Percentiles rank a stretch among this genome's conserved stretches.
These are phyloP conservation scores for Magallana angulata DNA, from an alignment of 1,140 invertebrate genomes.

Conservation along the genomic window DNA sequence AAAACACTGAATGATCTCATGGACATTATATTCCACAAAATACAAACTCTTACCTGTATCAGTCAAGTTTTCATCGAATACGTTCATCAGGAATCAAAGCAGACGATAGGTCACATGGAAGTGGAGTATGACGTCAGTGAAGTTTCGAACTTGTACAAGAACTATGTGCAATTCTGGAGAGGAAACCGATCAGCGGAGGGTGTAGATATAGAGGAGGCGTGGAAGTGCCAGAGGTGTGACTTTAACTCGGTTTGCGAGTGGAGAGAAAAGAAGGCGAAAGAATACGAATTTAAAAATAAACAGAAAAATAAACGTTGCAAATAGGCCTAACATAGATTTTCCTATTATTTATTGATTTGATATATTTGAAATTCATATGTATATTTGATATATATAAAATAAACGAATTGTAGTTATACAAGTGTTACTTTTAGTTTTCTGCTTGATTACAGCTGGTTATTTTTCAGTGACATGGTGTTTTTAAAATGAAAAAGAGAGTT, in stretches of 20 bases:
- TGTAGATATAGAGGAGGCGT: slow-evolving; percentile 76
- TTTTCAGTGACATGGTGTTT: too few species aligned
- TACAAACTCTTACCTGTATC: slow-evolving; percentile 70
- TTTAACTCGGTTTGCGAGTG: slow-evolving; percentile 72
- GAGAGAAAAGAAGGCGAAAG: slow-evolving; percentile 65
- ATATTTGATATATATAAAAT: too few species aligned
- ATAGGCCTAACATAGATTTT: too few species aligned
- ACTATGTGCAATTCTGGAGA: slow-evolving; percentile 71
- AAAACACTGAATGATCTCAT: slow-evolving; percentile 64
- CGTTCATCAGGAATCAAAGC: slow-evolving; percentile 66
- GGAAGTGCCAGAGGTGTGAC: slow-evolving; percentile 74
- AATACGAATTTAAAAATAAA: slow-evolving; percentile 61
- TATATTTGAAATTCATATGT: too few species aligned
- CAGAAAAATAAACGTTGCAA: slow-evolving; percentile 13
- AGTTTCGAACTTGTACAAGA: slow-evolving; percentile 53
- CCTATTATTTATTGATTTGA: too few species aligned
- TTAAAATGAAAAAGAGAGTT: too few species aligned
- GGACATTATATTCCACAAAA: slow-evolving; percentile 60
- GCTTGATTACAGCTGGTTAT: too few species aligned
- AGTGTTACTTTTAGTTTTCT: too few species aligned
- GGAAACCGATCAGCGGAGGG: slow-evolving; percentile 65
- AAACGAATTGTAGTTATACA: too few species aligned
- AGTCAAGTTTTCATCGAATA: slow-evolving; percentile 68
- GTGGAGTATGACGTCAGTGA: slow-evolving; percentile 64
- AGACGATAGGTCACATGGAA: slow-evolving; percentile 57